Percentiles rank a stretch among this genome's conserved stretches.
phyloP scores from a whole-genome alignment of 2,888 invertebrate species.

The Toxonevra muliebris region DNA sequence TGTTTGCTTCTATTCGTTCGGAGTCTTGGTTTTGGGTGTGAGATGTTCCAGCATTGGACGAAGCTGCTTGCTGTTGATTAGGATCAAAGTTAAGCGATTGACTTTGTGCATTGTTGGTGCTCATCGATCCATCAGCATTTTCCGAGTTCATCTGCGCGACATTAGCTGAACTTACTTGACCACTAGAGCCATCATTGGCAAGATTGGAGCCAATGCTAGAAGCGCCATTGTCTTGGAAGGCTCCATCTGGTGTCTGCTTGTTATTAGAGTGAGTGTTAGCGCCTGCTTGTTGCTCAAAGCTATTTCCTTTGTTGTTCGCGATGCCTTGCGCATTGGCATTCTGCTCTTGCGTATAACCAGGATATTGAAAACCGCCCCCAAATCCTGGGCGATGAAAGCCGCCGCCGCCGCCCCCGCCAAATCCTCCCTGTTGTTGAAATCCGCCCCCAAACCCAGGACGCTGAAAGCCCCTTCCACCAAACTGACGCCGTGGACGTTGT shows the following conservation, averaged over 20 bases:
- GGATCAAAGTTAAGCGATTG: conserved; percentile 58
- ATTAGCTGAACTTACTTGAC: conserved; percentile 61
- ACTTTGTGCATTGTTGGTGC: conserved; percentile 56
- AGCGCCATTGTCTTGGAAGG: conserved; percentile 50
- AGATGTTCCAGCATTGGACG: conserved; percentile 58
- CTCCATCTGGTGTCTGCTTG: conserved; percentile 41
- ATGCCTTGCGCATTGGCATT: conserved; percentile 49
- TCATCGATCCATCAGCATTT: conserved; percentile 44
- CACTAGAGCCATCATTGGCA: conserved; percentile 56
- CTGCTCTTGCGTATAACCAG: conserved; percentile 25
- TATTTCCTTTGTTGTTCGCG: conserved; percentile 44
- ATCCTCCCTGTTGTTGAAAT: conserved; percentile 27
- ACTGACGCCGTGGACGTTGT: conserved; percentile 41
- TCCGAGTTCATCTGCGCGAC: conserved; percentile 53
- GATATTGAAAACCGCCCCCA: not conserved
- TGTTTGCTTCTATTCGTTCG: conserved; percentile 49
- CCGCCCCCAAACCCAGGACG: conserved; percentile 29
- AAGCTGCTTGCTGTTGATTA: conserved; percentile 54
- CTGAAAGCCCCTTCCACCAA: conserved; percentile 2
- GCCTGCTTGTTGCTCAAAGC: conserved; percentile 56
- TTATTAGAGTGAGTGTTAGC: conserved; percentile 56
- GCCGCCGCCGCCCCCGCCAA: conserved; percentile 18
- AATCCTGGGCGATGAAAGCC: conserved; percentile 21
- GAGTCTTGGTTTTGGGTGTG: conserved; percentile 43
- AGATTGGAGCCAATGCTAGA: conserved; percentile 61